Evolutionary conservation across 1,140 invertebrate species (phyloP), one percentile per base, ranked within the genome.

Genomic region (Zaprionus camerounensis): DNA sequence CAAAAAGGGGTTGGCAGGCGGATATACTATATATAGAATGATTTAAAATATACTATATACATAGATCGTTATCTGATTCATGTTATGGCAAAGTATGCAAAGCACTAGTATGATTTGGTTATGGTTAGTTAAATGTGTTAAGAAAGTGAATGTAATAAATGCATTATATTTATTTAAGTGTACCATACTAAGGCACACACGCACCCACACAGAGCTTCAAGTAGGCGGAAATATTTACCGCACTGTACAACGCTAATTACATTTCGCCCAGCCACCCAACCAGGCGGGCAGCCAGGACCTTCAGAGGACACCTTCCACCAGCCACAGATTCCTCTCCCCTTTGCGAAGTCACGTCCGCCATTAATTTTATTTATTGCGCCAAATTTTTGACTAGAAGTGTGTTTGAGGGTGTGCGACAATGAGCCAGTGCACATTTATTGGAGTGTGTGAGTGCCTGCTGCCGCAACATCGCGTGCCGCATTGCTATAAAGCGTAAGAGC

Each of bases 171-270:
- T 31, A 31, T 31, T 31, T 31, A 9, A 31, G 6, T 34, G 3
- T 5, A 26, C 24, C 5, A 5, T 26, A 26, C 24, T 24, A 26
- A 26, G 24, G 24, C 5, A 26, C 28, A 20, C 22, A 51, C 53
- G 11, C 63, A 17, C 55, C 28, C 56, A 80, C 67, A 76, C 46
- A 41, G 31, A 61, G 20, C 28, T 44, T 79, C 81, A 90, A 90
- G 84, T 77, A 88, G 81, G 76, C 79, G 85, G 86, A 90, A 85
- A 90, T 91, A 90, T 90, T 90, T 90, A 91, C 85, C 85, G 76
- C 85, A 91, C 85, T 90, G 85, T 80, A 90, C 85, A 91, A 90
- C 85, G 85, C 85, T 90, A 90, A 91, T 90, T 90, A 90, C 85
- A 90, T 90, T 90, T 82, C 76, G 81, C 41, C 79, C 85, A 84